Percentiles rank a stretch among this genome's conserved stretches.
phyloP scores from a whole-genome alignment of 2,888 invertebrate species.

The Epistrophella euchroma region DNA sequence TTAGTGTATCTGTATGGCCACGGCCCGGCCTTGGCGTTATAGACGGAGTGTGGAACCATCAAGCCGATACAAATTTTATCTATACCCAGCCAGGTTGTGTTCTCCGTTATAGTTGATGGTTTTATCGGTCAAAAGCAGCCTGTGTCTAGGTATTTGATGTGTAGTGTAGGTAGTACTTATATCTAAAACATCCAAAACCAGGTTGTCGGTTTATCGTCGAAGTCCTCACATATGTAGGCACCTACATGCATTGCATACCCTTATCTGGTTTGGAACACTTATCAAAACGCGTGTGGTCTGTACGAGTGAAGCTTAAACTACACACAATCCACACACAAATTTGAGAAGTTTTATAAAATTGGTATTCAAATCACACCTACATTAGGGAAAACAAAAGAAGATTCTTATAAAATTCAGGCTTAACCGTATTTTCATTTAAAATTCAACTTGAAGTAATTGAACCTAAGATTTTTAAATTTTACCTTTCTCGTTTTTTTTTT shows the following conservation, averaged over 20 bases:
- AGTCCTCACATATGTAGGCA: conserved; percentile 6
- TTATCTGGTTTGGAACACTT: conserved; percentile 44
- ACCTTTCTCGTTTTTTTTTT: no score
- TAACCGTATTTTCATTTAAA: no score
- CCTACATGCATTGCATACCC: conserved; percentile 16
- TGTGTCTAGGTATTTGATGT: neutral
- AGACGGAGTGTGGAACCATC: neutral
- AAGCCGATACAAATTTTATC: conserved; percentile 29
- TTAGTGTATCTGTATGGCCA: no score
- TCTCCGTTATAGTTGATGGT: conserved; percentile 43
- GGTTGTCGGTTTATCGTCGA: conserved; percentile 50
- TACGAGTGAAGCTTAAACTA: conserved; percentile 33
- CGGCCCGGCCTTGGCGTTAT: neutral
- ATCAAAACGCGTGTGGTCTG: conserved; percentile 63
- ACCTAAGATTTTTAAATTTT: no score
- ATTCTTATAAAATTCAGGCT: neutral
- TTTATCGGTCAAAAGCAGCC: conserved; percentile 38
- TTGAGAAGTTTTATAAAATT: conserved; percentile 21
- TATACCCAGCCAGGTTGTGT: neutral
- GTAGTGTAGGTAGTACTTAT: conserved; percentile 2
- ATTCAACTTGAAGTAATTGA: no score
- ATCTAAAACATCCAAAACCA: conserved; percentile 27
- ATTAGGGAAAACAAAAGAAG: neutral
- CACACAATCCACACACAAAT: conserved; percentile 32
- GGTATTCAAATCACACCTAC: conserved; percentile 3